Evolutionary conservation across 2,888 invertebrate genomes (phyloP).

Genomic region (Opisthograptis luteolata): DNA sequence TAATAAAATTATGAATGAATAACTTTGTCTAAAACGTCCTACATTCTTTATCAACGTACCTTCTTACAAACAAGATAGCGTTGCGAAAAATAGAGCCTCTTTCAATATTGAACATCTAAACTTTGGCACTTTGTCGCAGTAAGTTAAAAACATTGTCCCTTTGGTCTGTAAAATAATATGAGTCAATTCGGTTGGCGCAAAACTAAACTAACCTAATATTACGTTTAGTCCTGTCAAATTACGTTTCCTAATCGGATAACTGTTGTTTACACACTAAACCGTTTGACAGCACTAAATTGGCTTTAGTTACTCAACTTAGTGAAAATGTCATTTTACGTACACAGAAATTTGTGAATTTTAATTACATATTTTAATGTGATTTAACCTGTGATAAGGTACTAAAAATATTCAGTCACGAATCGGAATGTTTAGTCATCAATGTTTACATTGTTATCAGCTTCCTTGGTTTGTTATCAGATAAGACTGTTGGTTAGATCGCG

Average conservation of each 20-base stretch:
- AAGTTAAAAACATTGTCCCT: neutral
- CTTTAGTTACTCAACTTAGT: too few species aligned
- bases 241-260: too few species aligned
- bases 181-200: neutral
- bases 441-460: constrained; percentile 25
- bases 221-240: too few species aligned
- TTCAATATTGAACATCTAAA: too few species aligned
- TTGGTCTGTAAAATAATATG: too few species aligned
- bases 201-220: too few species aligned
- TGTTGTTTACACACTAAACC: too few species aligned
- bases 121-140: neutral
- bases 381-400: neutral
- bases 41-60: neutral
- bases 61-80: constrained; percentile 7
- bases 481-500: constrained; percentile 13
- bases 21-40: neutral
- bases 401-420: neutral
- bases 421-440: constrained; percentile 9
- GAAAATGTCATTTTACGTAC: too few species aligned
- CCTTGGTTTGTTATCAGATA: constrained; percentile 23
- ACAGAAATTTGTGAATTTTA: too few species aligned
- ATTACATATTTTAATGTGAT: neutral
- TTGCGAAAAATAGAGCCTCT: constrained; percentile 9
- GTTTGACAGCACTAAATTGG: too few species aligned
- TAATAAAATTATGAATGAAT: neutral